Conservation (phyloP, 2,113 vertebrate species). For the Xenopus borealis region DNA sequence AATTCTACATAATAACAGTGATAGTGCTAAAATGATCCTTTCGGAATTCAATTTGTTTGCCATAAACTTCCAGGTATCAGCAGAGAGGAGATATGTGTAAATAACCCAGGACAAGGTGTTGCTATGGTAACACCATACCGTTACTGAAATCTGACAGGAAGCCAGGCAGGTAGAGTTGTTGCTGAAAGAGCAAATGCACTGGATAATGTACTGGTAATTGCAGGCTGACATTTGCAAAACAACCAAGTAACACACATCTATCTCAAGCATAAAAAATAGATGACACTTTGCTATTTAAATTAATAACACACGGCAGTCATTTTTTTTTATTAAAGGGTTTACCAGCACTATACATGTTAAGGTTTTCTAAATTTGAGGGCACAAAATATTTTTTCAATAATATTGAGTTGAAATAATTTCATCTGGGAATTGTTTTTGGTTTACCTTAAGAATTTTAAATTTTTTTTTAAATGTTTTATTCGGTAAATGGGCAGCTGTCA, state of each 20-base stretch:
- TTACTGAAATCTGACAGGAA: slow-evolving; percentile 4
- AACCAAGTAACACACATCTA: neutral
- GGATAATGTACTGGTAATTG: slow-evolving; percentile 1
- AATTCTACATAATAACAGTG: slow-evolving; percentile 14
- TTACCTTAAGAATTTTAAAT: too few species aligned
- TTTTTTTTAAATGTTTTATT: too few species aligned
- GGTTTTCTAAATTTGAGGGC: too few species aligned
- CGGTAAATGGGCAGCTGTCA: too few species aligned
- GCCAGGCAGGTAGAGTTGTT: neutral
- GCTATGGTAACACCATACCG: slow-evolving; percentile 26
- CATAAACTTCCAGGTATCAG: slow-evolving; percentile 14
- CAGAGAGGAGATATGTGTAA: slow-evolving; percentile 28
- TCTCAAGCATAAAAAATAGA: too few species aligned
- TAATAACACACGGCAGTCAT: too few species aligned
- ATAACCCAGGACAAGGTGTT: slow-evolving; percentile 8
- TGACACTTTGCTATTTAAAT: too few species aligned
- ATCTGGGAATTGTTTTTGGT: too few species aligned
- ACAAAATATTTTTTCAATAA: too few species aligned
- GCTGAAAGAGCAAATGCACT: neutral
- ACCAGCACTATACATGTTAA: too few species aligned
- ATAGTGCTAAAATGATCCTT: slow-evolving; percentile 17
- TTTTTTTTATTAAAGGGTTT: too few species aligned
- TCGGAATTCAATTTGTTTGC: slow-evolving; percentile 27
- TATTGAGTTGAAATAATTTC: too few species aligned
- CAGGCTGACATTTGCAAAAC: neutral